Base-by-base conservation (phyloP, 2,888 invertebrate species). In the Mimachlamys varia region DNA sequence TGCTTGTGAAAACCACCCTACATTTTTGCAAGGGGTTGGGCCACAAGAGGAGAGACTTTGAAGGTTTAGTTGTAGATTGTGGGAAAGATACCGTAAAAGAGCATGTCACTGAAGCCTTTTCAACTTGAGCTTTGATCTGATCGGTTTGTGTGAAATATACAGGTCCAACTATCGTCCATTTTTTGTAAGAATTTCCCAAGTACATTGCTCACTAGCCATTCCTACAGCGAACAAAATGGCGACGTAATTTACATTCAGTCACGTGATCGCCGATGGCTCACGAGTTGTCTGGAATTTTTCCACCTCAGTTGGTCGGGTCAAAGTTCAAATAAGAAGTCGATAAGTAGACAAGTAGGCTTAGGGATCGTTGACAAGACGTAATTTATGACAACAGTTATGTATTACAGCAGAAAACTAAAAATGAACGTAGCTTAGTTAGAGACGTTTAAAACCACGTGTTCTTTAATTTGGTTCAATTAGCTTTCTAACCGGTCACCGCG, bases 71-170 rank as follows among this genome's bases (percentile, higher is more conserved):
- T 89, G 88, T 88, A 89, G 50, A 58, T 89, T 76, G 62, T 89
- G 92, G 92, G 92, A 92, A 92, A 90, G 90, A 92, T 92, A 92
- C 92, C 92, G 91, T 90, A 22, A 90, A 89, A 90, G 89, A 88
- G 90, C 90, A 87, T 91, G 89, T 90, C 92, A 92, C 92, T 91
- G 91, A 91, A 92, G 92, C 91, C 92, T 92, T 90, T 91, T 90
- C 90, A 89, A 89, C 88, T 90, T 89, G 89, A 90, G 90, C 92
- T 91, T 90, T 92, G 89, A 92, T 88, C 92, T 55, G 90, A 89
- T 76, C 92, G 92, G 90, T 88, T 90, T 91, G 89, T 92, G 90
- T 89, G 87, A 89, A 88, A 90, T 90, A 92, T 90, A 89, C 90
- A 90, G 89, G 90, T 92, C 91, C 92, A 88, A 88, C 88, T 88